These are phyloP conservation scores for Brachirus orientalis DNA, from an alignment of 2,113 vertebrate species.

Conservation along the genomic window DNA sequence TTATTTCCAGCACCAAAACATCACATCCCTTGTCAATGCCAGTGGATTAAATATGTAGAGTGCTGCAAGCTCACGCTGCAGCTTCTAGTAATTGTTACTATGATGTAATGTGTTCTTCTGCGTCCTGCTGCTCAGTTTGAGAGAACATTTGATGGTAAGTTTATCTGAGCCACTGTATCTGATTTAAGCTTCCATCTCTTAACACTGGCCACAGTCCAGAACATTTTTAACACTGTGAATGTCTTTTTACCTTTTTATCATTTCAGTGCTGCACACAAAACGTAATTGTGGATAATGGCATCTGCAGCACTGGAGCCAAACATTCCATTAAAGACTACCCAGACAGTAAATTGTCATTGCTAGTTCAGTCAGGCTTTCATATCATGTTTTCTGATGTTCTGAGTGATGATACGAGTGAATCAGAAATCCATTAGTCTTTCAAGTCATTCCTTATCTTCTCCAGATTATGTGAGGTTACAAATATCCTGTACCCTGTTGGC, in stretches of 20 bases:
- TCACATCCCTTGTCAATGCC: slow-evolving; percentile 51
- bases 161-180: no score
- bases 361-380: slow-evolving; percentile 17
- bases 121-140: background rate
- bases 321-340: slow-evolving; percentile 68
- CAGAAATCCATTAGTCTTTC: slow-evolving; percentile 63
- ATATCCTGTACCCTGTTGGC: slow-evolving; percentile 18
- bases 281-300: slow-evolving; percentile 71
- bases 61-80: slow-evolving; percentile 13
- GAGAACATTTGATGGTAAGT: slow-evolving; percentile 26
- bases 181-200: background rate
- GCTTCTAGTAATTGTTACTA: slow-evolving; percentile 17
- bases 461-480: slow-evolving; percentile 32
- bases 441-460: slow-evolving; percentile 39
- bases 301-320: slow-evolving; percentile 65
- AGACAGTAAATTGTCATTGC: slow-evolving; percentile 55
- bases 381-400: slow-evolving; percentile 39
- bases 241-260: slow-evolving; percentile 32
- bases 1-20: slow-evolving; percentile 32
- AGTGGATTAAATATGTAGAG: slow-evolving; percentile 61
- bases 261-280: slow-evolving; percentile 42
- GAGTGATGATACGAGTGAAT: slow-evolving; percentile 61
- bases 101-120: slow-evolving; percentile 8
- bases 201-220: slow-evolving; percentile 24
- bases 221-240: slow-evolving; percentile 31